These are phyloP conservation scores for Chitala chitala DNA, from an alignment of 2,113 vertebrate genomes.

Conservation along the genomic window DNA sequence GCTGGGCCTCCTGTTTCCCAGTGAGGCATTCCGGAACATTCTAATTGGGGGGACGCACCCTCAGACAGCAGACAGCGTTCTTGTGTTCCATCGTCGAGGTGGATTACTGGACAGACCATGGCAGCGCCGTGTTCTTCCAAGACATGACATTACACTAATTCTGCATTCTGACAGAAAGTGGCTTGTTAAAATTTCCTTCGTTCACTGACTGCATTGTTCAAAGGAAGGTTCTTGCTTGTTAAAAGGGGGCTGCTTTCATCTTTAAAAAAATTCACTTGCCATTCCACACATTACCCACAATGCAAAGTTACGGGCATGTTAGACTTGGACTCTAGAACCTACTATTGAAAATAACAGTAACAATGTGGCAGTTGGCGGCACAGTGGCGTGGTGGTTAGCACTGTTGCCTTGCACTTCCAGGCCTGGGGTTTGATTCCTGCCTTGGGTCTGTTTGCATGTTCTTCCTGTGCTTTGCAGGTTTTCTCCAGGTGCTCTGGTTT, in stretches of 20 bases:
- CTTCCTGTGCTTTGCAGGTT: too few relatives aligned
- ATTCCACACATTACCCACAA: not conserved
- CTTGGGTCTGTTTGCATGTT: too few relatives aligned
- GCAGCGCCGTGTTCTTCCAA: not conserved
- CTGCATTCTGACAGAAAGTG: too few relatives aligned
- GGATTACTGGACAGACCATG: too few relatives aligned
- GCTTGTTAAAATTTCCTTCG: not conserved
- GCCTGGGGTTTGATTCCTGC: too few relatives aligned
- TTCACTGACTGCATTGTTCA: not conserved
- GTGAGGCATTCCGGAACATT: conserved; percentile 34
- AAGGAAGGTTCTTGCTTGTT: not conserved
- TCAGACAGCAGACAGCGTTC: conserved; percentile 18
- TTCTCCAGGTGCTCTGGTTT: too few relatives aligned
- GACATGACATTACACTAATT: too few relatives aligned
- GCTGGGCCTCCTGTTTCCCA: conserved; percentile 46
- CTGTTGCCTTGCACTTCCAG: too few relatives aligned
- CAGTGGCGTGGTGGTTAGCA: too few relatives aligned
- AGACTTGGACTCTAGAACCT: not conserved
- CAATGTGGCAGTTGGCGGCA: too few relatives aligned
- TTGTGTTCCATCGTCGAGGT: not conserved
- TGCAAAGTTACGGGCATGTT: too few relatives aligned
- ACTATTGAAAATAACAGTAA: not conserved
- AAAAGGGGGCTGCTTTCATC: not conserved
- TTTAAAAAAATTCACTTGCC: not conserved
- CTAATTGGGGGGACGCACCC: conserved; percentile 41